Evolutionary conservation across 2,113 vertebrate species (phyloP).

Genomic region (Corapipo altera): DNA sequence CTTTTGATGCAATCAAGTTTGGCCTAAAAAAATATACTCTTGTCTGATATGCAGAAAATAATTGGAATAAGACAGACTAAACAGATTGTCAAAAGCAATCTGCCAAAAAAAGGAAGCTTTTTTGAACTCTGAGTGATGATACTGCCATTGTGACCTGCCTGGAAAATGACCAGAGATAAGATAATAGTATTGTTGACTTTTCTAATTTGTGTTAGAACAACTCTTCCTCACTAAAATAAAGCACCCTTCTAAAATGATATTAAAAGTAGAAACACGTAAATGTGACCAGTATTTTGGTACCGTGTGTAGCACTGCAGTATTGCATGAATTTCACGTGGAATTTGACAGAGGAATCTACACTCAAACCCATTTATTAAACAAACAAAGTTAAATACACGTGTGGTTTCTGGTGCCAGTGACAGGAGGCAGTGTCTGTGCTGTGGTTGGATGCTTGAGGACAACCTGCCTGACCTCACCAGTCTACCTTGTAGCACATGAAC

Average conservation of each 20-base stretch:
- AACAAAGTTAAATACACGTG: not conserved
- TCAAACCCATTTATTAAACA: not conserved
- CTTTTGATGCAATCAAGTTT: not conserved
- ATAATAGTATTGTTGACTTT: not conserved
- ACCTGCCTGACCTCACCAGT: not conserved
- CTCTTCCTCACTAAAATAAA: not conserved
- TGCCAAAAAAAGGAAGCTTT: not conserved
- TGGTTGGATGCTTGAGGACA: not conserved
- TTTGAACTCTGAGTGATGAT: not conserved
- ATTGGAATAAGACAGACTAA: not conserved
- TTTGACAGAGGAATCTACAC: not conserved
- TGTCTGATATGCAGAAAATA: not conserved
- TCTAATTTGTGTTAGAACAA: not conserved
- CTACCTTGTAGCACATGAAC: not conserved
- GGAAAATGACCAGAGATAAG: not conserved
- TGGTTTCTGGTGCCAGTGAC: not conserved
- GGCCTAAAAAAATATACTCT: not conserved
- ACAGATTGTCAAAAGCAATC: not conserved
- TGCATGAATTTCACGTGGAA: not conserved
- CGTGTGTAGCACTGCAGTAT: fast-evolving
- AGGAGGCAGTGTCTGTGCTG: not conserved
- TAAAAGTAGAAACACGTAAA: not conserved
- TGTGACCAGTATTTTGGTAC: not conserved
- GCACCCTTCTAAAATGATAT: not conserved
- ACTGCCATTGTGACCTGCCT: not conserved